Conservation (phyloP, 2,888 invertebrate species). For the Choreutis nemorana region DNA sequence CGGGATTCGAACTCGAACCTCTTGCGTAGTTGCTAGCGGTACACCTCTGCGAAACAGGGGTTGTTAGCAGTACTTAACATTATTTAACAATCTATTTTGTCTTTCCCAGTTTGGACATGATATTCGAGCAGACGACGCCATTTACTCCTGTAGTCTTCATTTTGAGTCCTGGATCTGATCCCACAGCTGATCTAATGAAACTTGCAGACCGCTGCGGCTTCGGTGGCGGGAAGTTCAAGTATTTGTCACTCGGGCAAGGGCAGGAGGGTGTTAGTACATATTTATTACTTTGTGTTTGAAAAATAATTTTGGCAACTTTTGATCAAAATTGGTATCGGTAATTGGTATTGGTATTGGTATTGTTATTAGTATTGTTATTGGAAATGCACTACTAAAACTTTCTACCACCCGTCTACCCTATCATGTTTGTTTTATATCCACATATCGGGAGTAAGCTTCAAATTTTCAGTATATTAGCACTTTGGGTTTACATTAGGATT, state of each 20-base stretch:
- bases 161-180: conserved; percentile 93
- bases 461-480: neutral
- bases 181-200: conserved; percentile 85
- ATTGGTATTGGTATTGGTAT: too few species aligned
- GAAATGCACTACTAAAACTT: too few species aligned
- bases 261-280: conserved; percentile 78
- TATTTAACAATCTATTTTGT: too few species aligned
- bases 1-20: too few species aligned
- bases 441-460: too few species aligned
- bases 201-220: conserved; percentile 74
- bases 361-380: too few species aligned
- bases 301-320: neutral
- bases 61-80: too few species aligned
- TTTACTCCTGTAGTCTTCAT: conserved; percentile 91
- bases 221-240: conserved; percentile 82
- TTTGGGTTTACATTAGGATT: neutral
- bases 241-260: conserved; percentile 92
- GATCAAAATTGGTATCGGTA: neutral
- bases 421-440: too few species aligned
- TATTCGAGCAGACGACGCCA: conserved; percentile 85
- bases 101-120: conserved; percentile 77
- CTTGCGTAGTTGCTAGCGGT: too few species aligned
- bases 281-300: too few species aligned
- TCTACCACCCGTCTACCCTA: too few species aligned
- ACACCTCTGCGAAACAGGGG: too few species aligned